Evolutionary conservation across 2,797 vertebrate species (phyloP).

Genomic region (Darevskia nairensis): DNA sequence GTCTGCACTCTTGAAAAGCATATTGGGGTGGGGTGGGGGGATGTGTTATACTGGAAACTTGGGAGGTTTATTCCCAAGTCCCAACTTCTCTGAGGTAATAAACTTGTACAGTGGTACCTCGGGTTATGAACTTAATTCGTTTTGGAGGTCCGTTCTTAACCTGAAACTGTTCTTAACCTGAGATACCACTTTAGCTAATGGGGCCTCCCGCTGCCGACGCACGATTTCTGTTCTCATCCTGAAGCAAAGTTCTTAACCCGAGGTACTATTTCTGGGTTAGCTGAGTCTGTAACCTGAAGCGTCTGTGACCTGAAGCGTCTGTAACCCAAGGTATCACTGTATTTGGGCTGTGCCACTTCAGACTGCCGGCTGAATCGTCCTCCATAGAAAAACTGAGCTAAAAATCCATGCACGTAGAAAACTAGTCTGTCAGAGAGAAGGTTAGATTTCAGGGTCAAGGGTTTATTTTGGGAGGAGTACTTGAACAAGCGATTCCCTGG

Average conservation of each 20-base stretch:
- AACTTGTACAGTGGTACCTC: not conserved
- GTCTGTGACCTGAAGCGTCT: too few species aligned
- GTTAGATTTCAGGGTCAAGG: not conserved
- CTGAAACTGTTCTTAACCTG: too few species aligned
- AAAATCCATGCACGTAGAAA: not conserved
- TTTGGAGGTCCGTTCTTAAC: too few species aligned
- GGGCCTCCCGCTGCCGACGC: too few species aligned
- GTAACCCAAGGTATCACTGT: too few species aligned
- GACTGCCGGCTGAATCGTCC: not conserved
- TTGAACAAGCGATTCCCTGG: not conserved
- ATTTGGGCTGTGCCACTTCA: not conserved
- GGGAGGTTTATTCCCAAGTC: not conserved
- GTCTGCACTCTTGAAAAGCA: slow-evolving; percentile 21
- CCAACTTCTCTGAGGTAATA: not conserved
- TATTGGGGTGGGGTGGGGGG: fast-evolving
- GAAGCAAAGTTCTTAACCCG: too few species aligned
- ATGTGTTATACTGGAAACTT: not conserved
- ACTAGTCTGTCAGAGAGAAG: not conserved
- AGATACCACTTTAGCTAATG: too few species aligned
- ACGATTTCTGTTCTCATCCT: too few species aligned
- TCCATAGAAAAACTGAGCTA: not conserved
- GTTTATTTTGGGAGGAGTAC: not conserved
- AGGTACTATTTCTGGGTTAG: too few species aligned
- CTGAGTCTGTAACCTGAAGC: too few species aligned
- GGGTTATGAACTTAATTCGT: too few species aligned